A percentile compares a stretch with the other conserved stretches of the same genome.
Conservation (phyloP, 2,113 vertebrate genomes). For the Corythaixoides concolor region DNA sequence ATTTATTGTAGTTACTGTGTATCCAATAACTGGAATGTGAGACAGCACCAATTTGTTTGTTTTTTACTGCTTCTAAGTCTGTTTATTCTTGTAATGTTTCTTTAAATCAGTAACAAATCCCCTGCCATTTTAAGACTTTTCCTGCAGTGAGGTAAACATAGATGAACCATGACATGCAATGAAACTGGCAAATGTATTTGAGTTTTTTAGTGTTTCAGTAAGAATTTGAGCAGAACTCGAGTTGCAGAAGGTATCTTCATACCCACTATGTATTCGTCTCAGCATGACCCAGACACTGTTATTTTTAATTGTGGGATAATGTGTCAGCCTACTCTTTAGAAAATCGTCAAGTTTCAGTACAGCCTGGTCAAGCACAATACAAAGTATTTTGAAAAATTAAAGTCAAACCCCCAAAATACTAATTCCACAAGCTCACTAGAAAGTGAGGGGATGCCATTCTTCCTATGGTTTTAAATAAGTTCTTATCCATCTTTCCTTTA, state of each 20-base stretch:
- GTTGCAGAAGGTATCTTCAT: not conserved
- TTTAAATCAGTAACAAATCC: slow-evolving; percentile 18
- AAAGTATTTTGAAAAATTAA: not conserved
- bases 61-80: not conserved
- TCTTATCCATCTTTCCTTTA: not conserved
- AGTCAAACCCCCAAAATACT: not conserved
- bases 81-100: not conserved
- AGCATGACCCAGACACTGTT: not conserved
- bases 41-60: not conserved
- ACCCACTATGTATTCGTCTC: not conserved
- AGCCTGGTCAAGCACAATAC: not conserved
- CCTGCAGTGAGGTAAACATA: not conserved
- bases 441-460: not conserved
- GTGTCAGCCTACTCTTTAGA: not conserved
- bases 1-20: not conserved
- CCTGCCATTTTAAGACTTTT: not conserved
- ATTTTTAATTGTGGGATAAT: not conserved
- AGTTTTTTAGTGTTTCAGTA: not conserved
- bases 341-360: not conserved
- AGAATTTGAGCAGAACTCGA: not conserved
- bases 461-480: not conserved
- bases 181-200: not conserved
- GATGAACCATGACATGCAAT: not conserved
- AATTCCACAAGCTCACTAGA: not conserved
- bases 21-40: not conserved